Evolutionary conservation across 2,888 invertebrate species (phyloP).

Genomic region (Drosophila sordidula): DNA sequence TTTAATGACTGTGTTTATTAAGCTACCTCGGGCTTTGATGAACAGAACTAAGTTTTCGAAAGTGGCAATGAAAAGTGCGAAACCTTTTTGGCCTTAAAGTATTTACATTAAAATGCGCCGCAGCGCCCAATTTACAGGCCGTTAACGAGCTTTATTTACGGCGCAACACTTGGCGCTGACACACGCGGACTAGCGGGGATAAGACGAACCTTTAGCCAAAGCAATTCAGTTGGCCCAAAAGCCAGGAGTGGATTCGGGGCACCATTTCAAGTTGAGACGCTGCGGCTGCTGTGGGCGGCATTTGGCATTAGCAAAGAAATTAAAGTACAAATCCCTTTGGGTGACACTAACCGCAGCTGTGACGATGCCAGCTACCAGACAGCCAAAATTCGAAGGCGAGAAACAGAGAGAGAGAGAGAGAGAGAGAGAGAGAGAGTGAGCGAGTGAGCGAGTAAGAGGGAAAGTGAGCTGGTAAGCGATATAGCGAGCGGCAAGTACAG

Average conservation of each 20-base stretch:
- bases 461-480: constrained; percentile 5
- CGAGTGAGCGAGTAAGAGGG: background rate
- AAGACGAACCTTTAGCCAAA: constrained; percentile 6
- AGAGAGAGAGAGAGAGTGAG: constrained; percentile 1
- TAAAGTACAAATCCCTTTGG: constrained; percentile 75
- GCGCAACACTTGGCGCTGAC: constrained; percentile 47
- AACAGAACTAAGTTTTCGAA: constrained; percentile 16
- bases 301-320: constrained; percentile 68
- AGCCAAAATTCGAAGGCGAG: background rate
- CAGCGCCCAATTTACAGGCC: constrained; percentile 54
- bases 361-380: constrained; percentile 33
- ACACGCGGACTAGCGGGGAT: constrained; percentile 21
- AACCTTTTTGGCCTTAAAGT: constrained; percentile 17
- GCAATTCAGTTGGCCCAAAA: constrained; percentile 1
- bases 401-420: background rate
- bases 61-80: background rate
- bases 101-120: constrained; percentile 52
- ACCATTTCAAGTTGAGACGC: constrained; percentile 2
- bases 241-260: constrained; percentile 21
- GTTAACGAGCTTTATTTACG: constrained; percentile 60
- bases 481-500: constrained; percentile 41
- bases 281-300: constrained; percentile 22
- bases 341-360: constrained; percentile 58
- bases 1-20: constrained; percentile 14
- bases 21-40: constrained; percentile 15